Base-by-base conservation (phyloP, 2,888 invertebrate genomes). In the Limnephilus rhombicus region DNA sequence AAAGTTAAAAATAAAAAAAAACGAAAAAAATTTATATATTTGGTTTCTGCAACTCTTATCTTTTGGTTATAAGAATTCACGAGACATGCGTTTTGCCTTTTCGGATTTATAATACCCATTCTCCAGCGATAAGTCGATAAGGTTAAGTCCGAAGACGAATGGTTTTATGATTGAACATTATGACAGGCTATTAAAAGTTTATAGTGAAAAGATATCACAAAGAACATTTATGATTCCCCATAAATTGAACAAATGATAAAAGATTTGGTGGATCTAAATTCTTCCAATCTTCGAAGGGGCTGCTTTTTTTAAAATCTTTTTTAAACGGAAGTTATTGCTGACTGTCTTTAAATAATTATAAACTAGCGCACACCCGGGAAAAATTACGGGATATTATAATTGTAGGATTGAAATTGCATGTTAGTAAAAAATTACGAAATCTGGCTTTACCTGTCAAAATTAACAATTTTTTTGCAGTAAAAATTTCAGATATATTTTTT, bases 141-240 rank as follows among this genome's bases (percentile, higher is more conserved):
- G 68, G 24, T 53, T 18, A 18, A n/a, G 9, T 68, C 68, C 68
- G 68, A 68, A 68, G 68, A 68, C 68, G 53, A 68, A 68, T 68
- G 68, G 68, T 68, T 68, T 68, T 68, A 68, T 68, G 68, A 68
- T 24, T n/a, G 68, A n/a, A 68, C 68, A 24, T 68, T 68, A 68
- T 68, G 68, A 68, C 68, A 68, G 68, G 68, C 68, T n/a, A 68
- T 68, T 68, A 68, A 68, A 68, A 68, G 68, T 68, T 68, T 68
- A 68, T n/a, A 68, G 2, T 68, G 68, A 68, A 68, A n/a, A 68
- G 68, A 68, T 68, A 68, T 68, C 68, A 9, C 68, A 68, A 68
- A 68, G 68, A 68, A 68, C 68, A 68, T 68, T 68, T 68, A 68
- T n/a, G 68, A 68, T 68, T 68, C 68, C 68, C 24, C 68, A 68